Evolutionary conservation across 2,888 invertebrate species (phyloP), one percentile per base, ranked within the genome.

Genomic region (Epistrophe eligans): DNA sequence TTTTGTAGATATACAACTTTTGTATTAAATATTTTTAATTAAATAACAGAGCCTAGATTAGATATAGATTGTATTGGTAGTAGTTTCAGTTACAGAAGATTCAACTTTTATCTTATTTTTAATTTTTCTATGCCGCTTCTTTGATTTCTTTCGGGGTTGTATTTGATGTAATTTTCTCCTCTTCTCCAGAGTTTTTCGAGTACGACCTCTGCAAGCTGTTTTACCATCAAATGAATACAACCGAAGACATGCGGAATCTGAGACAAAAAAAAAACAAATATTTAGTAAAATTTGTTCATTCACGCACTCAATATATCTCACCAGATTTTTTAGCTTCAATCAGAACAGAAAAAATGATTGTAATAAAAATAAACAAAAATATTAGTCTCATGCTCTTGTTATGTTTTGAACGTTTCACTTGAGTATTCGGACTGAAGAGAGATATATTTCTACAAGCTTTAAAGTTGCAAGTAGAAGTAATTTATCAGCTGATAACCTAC

Each of bases 311-410:
- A 7, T 6, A 15, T 15, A 57, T 28, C 45, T 64, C 11, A 64
- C 64, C 45, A 40, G 52, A 48, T 70, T 70, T 70, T 28, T 70
- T 17, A 10, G 70, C 52, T 28, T 52, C 70, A 38, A 55, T 55
- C 4, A 66, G 2, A 13, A 66, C 35, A 13, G 32, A 17, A 32
- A 66, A 66, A 35, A 50, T 35, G 1, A 70, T 6, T 40, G 40
- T 8, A 24, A 55, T 1, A 10, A 70, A 70, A 52, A 70, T 19
- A 15, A 70, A 40, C 3, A 70, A 19, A 64, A 45, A 64, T 45
- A 64, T 45, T 4, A 64, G 45, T 32, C 13, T 45, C 64, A 64
- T 64, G n/a, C 32, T 64, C 24, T 1, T 24, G 3, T 24, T 6
- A 9, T 5, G 11, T 24, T 24, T 40, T 2, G 28, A 64, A 15